A percentile compares a stretch with the other conserved stretches of the same genome.
Evolutionary conservation across 2,113 vertebrate genomes (phyloP).

Genomic region (Zosterops lateralis): DNA sequence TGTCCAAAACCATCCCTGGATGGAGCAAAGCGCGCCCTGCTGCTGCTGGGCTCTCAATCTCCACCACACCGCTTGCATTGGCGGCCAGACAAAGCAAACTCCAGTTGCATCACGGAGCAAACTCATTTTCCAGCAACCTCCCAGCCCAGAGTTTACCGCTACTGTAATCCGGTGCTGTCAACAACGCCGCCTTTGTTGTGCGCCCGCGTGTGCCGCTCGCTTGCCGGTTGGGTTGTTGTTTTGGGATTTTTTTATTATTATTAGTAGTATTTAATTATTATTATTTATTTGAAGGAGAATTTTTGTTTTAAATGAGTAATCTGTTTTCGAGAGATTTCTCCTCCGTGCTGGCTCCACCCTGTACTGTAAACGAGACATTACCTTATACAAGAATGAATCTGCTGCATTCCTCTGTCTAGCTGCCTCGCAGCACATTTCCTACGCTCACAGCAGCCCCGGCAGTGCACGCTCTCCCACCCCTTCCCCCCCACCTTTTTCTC

Average conservation of each 20-base stretch:
- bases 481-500: constrained; percentile 18
- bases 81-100: constrained; percentile 75
- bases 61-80: constrained; percentile 39
- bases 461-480: constrained; percentile 45
- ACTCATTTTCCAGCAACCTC: constrained; percentile 66
- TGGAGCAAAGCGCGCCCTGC: rapidly evolving
- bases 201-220: background rate
- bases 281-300: constrained; percentile 39
- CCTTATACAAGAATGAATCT: constrained; percentile 92
- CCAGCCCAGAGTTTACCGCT: constrained; percentile 64
- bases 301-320: constrained; percentile 71
- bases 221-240: background rate
- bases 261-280: background rate
- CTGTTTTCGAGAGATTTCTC: constrained; percentile 82
- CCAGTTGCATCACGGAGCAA: constrained; percentile 69
- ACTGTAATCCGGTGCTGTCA: constrained; percentile 67
- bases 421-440: constrained; percentile 79
- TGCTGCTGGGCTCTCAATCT: background rate
- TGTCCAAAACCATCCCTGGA: constrained; percentile 23
- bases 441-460: constrained; percentile 57
- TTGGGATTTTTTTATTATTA: background rate
- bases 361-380: constrained; percentile 88
- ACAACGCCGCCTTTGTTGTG: constrained; percentile 65
- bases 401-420: constrained; percentile 81
- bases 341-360: constrained; percentile 78